These are phyloP conservation scores for Tetranychus truncatus DNA, from an alignment of 2,888 invertebrate species.

Conservation along the genomic window DNA sequence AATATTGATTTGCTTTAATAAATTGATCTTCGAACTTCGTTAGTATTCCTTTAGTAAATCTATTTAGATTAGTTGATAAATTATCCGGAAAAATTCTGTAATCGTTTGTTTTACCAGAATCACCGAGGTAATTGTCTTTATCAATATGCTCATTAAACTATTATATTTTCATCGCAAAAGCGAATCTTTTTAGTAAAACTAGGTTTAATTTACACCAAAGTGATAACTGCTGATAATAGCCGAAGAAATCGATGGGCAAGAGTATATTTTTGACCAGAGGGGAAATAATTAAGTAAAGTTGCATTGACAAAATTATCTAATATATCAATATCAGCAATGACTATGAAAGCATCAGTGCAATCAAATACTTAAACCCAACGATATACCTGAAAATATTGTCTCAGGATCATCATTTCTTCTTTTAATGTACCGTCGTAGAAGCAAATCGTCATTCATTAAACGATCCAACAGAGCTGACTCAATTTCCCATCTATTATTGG, in stretches of 20 bases:
- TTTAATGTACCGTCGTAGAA: constrained; percentile 5
- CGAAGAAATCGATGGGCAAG: constrained; percentile 6
- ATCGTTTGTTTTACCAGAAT: background rate
- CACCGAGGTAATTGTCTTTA: constrained; percentile 8
- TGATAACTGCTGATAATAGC: constrained; percentile 7
- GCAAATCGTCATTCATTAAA: background rate
- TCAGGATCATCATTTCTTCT: background rate
- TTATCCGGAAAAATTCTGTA: background rate
- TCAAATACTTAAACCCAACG: constrained; percentile 14
- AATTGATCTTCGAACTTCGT: too few relatives aligned
- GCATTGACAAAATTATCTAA: constrained; percentile 4
- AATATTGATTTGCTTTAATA: too few relatives aligned
- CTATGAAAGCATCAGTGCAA: constrained; percentile 8
- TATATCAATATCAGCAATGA: constrained; percentile 12
- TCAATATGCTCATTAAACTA: background rate
- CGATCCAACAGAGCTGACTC: background rate
- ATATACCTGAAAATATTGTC: background rate
- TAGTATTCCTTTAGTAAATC: too few relatives aligned
- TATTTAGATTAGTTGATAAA: background rate
- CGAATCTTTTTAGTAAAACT: background rate
- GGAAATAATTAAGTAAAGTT: constrained; percentile 12
- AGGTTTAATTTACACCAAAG: too few relatives aligned
- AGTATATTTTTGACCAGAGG: constrained; percentile 12
- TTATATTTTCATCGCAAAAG: constrained; percentile 13
- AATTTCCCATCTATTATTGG: background rate